Conservation (phyloP, 2,888 invertebrate genomes). For the Oligia strigilis region DNA sequence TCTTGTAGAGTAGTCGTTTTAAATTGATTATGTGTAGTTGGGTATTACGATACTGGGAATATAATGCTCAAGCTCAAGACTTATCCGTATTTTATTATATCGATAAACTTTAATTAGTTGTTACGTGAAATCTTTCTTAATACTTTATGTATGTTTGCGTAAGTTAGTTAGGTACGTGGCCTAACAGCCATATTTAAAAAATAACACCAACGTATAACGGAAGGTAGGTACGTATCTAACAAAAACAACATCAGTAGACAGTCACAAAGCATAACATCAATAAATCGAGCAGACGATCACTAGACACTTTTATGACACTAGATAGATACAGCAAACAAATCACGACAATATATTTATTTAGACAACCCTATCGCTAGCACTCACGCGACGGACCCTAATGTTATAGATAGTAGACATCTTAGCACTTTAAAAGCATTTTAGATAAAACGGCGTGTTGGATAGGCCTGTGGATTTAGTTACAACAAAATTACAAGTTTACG, state of each 20-base stretch:
- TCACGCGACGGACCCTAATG: constrained; percentile 68
- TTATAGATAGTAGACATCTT: constrained; percentile 77
- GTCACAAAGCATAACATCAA: constrained; percentile 74
- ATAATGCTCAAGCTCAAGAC: constrained; percentile 29
- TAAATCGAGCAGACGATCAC: constrained; percentile 80
- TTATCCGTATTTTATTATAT: constrained; percentile 43
- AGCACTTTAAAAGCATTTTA: constrained; percentile 86
- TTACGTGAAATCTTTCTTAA: constrained; percentile 18
- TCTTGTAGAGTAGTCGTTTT: constrained; percentile 72
- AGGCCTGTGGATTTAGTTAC: constrained; percentile 83
- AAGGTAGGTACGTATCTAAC: constrained; percentile 1
- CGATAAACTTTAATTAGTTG: constrained; percentile 22
- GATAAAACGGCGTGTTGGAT: constrained; percentile 83
- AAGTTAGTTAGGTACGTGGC: background rate
- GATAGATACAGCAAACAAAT: constrained; percentile 82
- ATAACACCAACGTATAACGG: background rate
- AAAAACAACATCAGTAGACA: constrained; percentile 52
- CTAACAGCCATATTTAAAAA: background rate
- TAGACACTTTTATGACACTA: constrained; percentile 83
- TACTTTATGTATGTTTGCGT: constrained; percentile 23
- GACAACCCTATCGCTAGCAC: constrained; percentile 71
- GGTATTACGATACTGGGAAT: constrained; percentile 25
- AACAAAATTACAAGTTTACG: constrained; percentile 88
- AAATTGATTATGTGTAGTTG: constrained; percentile 46
- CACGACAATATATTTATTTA: constrained; percentile 81